Evolutionary conservation across 2,113 vertebrate genomes (phyloP).

Genomic region (Anser cygnoides): DNA sequence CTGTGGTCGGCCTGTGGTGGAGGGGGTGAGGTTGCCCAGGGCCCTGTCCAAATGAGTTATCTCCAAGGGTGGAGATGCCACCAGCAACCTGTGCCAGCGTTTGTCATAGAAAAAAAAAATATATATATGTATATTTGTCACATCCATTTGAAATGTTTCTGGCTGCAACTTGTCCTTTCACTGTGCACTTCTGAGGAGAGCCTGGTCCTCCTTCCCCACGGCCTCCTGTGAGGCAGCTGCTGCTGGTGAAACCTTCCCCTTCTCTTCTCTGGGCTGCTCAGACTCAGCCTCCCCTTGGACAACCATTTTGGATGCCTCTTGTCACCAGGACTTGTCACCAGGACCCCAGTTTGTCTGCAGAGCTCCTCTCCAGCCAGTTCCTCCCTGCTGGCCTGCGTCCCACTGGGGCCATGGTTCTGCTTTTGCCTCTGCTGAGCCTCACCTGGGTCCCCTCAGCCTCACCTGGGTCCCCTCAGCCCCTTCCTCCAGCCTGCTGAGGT

Average conservation of each 20-base stretch:
- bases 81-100: background rate
- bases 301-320: background rate
- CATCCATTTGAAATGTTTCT: background rate
- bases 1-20: no score
- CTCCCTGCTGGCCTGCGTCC: background rate
- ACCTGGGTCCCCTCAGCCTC: background rate
- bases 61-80: background rate
- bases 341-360: background rate
- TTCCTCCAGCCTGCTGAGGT: background rate
- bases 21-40: background rate
- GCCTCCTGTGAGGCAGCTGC: background rate
- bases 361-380: background rate
- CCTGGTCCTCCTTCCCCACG: background rate
- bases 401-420: background rate
- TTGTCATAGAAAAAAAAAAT: background rate
- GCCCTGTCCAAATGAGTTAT: background rate
- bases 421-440: background rate
- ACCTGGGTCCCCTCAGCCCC: background rate
- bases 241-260: background rate
- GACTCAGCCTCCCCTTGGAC: background rate
- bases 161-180: background rate
- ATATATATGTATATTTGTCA: no score
- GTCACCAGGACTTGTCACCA: background rate
- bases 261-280: background rate
- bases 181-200: accelerated